These are phyloP conservation scores for Eupithecia pulchellata DNA, from an alignment of 2,888 invertebrate species.

Conservation along the genomic window DNA sequence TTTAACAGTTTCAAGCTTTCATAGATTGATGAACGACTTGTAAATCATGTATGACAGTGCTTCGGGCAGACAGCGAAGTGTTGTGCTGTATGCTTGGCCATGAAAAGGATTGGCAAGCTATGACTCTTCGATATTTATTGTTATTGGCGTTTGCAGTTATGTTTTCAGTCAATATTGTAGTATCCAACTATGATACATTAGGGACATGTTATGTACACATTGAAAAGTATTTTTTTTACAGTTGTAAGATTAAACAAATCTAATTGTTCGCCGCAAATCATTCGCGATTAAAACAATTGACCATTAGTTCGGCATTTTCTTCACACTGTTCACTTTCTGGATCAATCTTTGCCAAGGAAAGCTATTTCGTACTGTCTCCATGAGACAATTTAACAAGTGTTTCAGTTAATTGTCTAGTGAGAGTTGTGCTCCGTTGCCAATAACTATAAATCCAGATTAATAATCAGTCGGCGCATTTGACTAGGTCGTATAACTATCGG, in stretches of 20 bases:
- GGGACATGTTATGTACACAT: background rate
- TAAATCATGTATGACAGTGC: slow-evolving; percentile 34
- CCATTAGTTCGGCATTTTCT: slow-evolving; percentile 70
- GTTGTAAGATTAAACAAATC: slow-evolving; percentile 13
- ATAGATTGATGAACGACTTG: slow-evolving; percentile 30
- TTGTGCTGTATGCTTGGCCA: slow-evolving; percentile 36
- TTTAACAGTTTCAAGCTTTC: slow-evolving; percentile 32
- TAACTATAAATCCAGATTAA: slow-evolving; percentile 75
- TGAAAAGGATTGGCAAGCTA: slow-evolving; percentile 31
- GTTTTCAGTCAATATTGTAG: slow-evolving; percentile 16
- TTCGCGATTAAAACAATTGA: slow-evolving; percentile 49
- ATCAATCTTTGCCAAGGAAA: slow-evolving; percentile 68
- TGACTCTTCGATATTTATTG: slow-evolving; percentile 38
- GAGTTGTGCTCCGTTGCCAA: slow-evolving; percentile 70
- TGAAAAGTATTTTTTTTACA: slow-evolving; percentile 12
- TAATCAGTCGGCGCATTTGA: slow-evolving; percentile 65
- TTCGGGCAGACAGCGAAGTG: slow-evolving; percentile 37
- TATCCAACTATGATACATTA: background rate
- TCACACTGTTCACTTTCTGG: slow-evolving; percentile 51
- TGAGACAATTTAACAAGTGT: slow-evolving; percentile 72
- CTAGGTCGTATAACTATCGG: slow-evolving; percentile 49
- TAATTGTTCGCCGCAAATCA: slow-evolving; percentile 17
- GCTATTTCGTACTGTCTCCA: slow-evolving; percentile 70
- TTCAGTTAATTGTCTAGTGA: slow-evolving; percentile 66
- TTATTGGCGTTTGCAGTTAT: slow-evolving; percentile 23